A percentile compares a stretch with the other conserved stretches of the same genome.
Evolutionary conservation across 2,888 invertebrate species (phyloP).

Genomic region (Lissonota sp.): DNA sequence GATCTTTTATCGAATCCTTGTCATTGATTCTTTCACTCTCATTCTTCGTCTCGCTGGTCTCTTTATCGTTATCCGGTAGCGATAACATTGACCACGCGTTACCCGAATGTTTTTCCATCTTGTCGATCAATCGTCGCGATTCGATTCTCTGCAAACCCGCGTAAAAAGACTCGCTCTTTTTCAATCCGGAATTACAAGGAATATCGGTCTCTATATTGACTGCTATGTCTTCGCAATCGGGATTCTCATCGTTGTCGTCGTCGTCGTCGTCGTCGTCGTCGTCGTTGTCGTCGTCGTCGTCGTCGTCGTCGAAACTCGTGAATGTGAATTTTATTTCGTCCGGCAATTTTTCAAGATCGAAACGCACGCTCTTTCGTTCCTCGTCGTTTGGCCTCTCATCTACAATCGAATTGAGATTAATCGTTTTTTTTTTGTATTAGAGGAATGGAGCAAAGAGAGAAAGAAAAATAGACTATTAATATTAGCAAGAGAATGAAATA

Average conservation of each 20-base stretch:
- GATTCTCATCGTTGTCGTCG: slow-evolving; percentile 9
- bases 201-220: too few relatives aligned
- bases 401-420: slow-evolving; percentile 62
- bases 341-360: slow-evolving; percentile 85
- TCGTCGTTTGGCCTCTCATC: slow-evolving; percentile 86
- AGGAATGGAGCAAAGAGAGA: too few relatives aligned
- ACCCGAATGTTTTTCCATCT: slow-evolving; percentile 13
- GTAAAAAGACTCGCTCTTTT: slow-evolving; percentile 21
- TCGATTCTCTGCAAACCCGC: slow-evolving; percentile 36
- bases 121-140: slow-evolving; percentile 3
- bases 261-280: slow-evolving; percentile 57
- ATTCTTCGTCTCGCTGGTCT: not conserved
- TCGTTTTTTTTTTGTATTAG: too few relatives aligned
- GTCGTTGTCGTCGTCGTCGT: slow-evolving; percentile 77
- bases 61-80: not conserved
- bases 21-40: not conserved
- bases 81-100: slow-evolving; percentile 5
- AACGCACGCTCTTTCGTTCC: slow-evolving; percentile 91
- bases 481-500: too few relatives aligned
- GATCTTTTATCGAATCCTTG: not conserved
- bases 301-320: slow-evolving; percentile 77
- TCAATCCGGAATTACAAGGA: slow-evolving; percentile 6
- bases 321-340: slow-evolving; percentile 82
- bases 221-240: slow-evolving; percentile 74
- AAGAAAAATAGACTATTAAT: too few relatives aligned